Base-by-base conservation (phyloP, 2,797 vertebrate genomes). In the Microcaecilia unicolor region DNA sequence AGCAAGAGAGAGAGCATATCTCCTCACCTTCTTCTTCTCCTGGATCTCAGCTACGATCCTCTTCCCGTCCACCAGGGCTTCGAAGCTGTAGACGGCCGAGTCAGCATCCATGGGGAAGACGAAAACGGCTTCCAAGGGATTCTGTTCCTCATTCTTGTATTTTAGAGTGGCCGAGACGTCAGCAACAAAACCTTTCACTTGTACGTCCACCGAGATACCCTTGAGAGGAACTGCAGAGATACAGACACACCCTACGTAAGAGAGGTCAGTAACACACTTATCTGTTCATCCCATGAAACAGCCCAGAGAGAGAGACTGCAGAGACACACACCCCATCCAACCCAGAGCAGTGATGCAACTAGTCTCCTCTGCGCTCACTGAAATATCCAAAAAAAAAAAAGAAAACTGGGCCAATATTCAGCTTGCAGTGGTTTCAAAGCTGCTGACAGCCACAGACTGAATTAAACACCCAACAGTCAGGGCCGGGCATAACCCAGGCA, bases 71-170 rank as follows among this genome's bases (percentile, higher is more conserved):
- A 90, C 64, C 40, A 55, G 40, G 17, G 84, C 84, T 21, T 85
- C 80, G 30, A 89, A 89, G 50, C 81, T 79, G 49, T 82, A 85
- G 28, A 89, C 69, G 8, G 86, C 83, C 27, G 84, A 82, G 12
- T 86, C 81, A 37, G 69, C 77, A 21, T 86, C 81, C 70, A 87
- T 48, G 34, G 86, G 85, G 44, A 91, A 89, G 18, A 89, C 67
- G 31, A 91, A 91, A 19, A 83, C 34, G 1, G 72, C 72, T 62
- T 89, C 85, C 18, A 90, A 10, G 1, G 81, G 62, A 28, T 54
- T 42, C 12, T 70, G 48, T 49, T 86, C 81, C 31, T 77, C 64
- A 39, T 89, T 88, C 44, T 84, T 46, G 12, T 89, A 90, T 49
- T 53, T 64, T 34, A 88, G 76, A 12, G 74, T 80, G 31, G 82